phyloP scores from a whole-genome alignment of 2,888 invertebrate species.

The Xylophagus ater region DNA sequence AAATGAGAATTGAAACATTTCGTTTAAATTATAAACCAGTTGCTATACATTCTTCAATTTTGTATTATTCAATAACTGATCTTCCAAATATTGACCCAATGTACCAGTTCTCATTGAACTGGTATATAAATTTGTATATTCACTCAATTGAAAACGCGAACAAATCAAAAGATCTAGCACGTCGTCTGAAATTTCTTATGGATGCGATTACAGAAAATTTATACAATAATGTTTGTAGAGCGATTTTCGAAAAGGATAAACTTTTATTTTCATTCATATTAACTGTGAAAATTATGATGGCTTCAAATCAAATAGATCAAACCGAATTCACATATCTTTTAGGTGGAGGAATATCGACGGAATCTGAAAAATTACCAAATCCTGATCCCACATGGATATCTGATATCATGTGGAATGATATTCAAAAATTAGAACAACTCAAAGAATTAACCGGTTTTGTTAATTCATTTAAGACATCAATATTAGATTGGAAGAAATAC shows the following conservation, averaged over 20 bases:
- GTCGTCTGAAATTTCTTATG: conserved; percentile 67
- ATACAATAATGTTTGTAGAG: conserved; percentile 78
- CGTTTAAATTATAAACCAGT: conserved; percentile 74
- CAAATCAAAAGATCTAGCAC: conserved; percentile 53
- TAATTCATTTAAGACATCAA: conserved; percentile 44
- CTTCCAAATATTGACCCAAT: conserved; percentile 83
- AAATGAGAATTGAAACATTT: conserved; percentile 69
- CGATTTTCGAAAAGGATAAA: conserved; percentile 83
- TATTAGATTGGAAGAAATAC: conserved; percentile 47
- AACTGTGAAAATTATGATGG: conserved; percentile 55
- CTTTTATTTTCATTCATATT: conserved; percentile 71
- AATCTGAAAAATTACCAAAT: conserved; percentile 40
- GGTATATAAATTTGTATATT: conserved; percentile 67
- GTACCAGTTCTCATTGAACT: conserved; percentile 90
- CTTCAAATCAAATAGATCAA: conserved; percentile 46
- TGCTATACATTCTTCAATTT: conserved; percentile 71
- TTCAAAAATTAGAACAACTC: conserved; percentile 58
- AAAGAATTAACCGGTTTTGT: conserved; percentile 52
- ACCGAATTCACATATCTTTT: conserved; percentile 66
- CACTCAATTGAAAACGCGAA: conserved; percentile 39
- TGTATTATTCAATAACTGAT: conserved; percentile 81
- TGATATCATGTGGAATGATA: conserved; percentile 66
- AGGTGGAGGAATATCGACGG: conserved; percentile 49
- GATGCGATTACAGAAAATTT: conserved; percentile 72
- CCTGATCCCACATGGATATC: conserved; percentile 75